Base-by-base conservation (phyloP, 1,140 invertebrate species). In the Megalonaias nervosa region DNA sequence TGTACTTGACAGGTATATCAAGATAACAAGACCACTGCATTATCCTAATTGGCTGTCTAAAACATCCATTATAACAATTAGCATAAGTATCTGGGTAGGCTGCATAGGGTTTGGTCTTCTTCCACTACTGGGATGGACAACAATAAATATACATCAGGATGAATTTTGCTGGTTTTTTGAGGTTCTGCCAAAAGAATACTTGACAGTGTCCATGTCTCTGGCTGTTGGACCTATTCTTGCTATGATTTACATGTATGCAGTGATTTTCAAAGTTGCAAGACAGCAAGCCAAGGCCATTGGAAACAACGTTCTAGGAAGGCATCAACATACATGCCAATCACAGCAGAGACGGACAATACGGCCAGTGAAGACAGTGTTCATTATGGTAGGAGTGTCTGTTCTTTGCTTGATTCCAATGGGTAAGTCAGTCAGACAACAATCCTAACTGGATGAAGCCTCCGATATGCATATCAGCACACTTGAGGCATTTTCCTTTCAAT, bases 91-190 rank as follows among this genome's bases (percentile, higher is more conserved):
- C 38, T 77, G 75, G 75, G 2, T 56, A 4, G 9, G 58, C n/a
- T 77, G 70, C 2, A 71, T 77, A 4, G 60, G 59, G 4, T 67
- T 77, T 61, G 75, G 75, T 19, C 64, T 77, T 38, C 70, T 77
- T 60, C 75, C 75, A 13, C 62, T 77, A 23, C 31, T 77, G 67
- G 75, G 70, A 21, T 77, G 75, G 75, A 66, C 48, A 26, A n/a
- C 26, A 17, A 17, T 21, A 16, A 66, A 66, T 9, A 48, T 64
- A 16, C 23, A 65, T 12, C 23, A 19, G 21, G 73, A 62, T 16
- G 61, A 57, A 65, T 70, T 77, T 31, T 77, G 75, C 26, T 6
- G 75, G 61, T 77, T 77, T 73, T 77, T 77, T 73, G 75, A 71
- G n/a, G 70, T 77, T 1, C 48, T 77, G 2, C 62, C 69, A 5